A percentile compares a stretch with the other conserved stretches of the same genome.
phyloP scores from a whole-genome alignment of 1,140 invertebrate species.

The Caenorhabditis tropicalis region DNA sequence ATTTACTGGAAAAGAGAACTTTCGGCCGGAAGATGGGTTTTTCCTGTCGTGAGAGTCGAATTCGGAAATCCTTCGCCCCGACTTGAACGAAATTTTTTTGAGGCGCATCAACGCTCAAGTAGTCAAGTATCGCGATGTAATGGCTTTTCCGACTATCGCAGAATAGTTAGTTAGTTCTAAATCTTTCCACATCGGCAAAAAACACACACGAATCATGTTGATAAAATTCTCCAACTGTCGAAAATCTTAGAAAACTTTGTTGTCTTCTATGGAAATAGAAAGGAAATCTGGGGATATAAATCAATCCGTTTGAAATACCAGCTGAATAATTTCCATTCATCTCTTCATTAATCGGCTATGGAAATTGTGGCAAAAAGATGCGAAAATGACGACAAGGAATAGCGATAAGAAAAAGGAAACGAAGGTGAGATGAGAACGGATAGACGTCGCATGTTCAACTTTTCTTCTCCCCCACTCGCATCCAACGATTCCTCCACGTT shows the following conservation, averaged over 20 bases:
- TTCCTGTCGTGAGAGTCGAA: conserved; percentile 32
- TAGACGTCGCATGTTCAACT: conserved; percentile 29
- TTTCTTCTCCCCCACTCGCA: no score
- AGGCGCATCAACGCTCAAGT: conserved; percentile 18
- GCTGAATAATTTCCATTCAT: not conserved
- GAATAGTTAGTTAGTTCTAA: conserved; percentile 5
- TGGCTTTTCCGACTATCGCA: not conserved
- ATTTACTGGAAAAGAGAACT: conserved; percentile 16
- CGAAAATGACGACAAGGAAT: conserved; percentile 38
- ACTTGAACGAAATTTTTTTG: conserved; percentile 19
- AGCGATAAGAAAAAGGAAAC: conserved; percentile 17
- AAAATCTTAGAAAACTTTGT: no score
- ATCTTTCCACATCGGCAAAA: not conserved
- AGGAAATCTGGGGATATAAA: no score
- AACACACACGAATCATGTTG: not conserved
- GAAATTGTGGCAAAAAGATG: conserved; percentile 45
- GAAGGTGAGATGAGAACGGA: conserved; percentile 38
- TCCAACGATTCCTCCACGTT: not conserved
- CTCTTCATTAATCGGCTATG: conserved; percentile 10
- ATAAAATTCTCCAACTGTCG: no score
- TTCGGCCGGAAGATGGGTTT: conserved; percentile 32
- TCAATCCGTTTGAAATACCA: not conserved
- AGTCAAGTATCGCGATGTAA: conserved; percentile 37
- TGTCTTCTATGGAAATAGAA: no score
- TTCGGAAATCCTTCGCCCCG: conserved; percentile 4